Conservation (phyloP, 2,888 invertebrate genomes). For the Cabera pusaria region DNA sequence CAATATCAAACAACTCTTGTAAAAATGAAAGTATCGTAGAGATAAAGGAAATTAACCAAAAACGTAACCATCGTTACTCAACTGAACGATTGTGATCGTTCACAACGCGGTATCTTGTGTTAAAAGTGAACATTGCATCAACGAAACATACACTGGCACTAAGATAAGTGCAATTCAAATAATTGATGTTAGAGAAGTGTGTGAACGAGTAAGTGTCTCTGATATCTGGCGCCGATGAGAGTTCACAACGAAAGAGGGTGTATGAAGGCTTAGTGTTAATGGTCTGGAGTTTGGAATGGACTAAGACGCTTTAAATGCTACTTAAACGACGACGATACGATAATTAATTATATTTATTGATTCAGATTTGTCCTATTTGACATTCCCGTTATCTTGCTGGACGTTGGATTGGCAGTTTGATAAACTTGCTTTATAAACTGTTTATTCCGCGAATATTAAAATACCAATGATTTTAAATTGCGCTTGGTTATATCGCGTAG, state of each 20-base stretch:
- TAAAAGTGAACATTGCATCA: slow-evolving; percentile 27
- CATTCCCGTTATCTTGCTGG: too few relatives aligned
- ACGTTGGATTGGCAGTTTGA: too few relatives aligned
- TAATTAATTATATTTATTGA: too few relatives aligned
- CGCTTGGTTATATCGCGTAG: too few relatives aligned
- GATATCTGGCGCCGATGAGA: slow-evolving; percentile 42
- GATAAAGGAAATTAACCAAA: slow-evolving; percentile 37
- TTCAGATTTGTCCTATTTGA: too few relatives aligned
- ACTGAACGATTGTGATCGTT: slow-evolving; percentile 45
- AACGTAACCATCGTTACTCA: slow-evolving; percentile 43
- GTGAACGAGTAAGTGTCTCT: slow-evolving; percentile 48
- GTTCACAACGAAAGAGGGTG: too few relatives aligned
- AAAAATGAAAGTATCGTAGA: slow-evolving; percentile 32
- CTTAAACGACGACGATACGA: too few relatives aligned
- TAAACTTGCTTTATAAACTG: too few relatives aligned
- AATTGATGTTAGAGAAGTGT: slow-evolving; percentile 52
- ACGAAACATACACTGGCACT: slow-evolving; percentile 26
- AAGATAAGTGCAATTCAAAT: slow-evolving; percentile 57
- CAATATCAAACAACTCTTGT: slow-evolving; percentile 3
- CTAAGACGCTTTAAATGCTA: slow-evolving; percentile 7
- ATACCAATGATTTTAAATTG: too few relatives aligned
- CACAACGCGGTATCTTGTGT: slow-evolving; percentile 37
- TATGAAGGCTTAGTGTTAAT: too few relatives aligned
- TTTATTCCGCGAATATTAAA: too few relatives aligned
- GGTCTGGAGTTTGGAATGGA: too few relatives aligned